Base-by-base conservation (phyloP, 2,797 vertebrate species). In the Tauraco hartlaubi region DNA sequence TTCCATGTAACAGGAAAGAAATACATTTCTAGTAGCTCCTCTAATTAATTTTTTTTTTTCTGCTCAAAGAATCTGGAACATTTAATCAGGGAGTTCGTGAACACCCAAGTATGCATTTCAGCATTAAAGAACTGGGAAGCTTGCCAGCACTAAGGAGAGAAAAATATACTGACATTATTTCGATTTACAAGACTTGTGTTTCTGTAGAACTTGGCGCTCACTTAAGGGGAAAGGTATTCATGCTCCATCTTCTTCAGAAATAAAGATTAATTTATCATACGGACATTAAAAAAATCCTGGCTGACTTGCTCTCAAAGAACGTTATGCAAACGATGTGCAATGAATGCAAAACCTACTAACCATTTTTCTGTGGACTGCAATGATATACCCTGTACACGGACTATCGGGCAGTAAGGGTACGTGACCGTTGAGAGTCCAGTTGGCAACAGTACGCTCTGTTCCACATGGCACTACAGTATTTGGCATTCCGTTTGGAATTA, bases 361-460 rank as follows among this genome's bases (percentile, higher is more conserved):
- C 99, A 99, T 99, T 97, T 99, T 99, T 92, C 99, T 98, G 98
- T 99, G 99, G 97, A 99, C 99, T 86, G 99, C 99, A 73, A 99
- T 99, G 96, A 99, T 99, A 98, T 99, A 99, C 10, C 99, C 99
- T 13, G 98, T 99, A 95, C 99, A 99, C 4, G 99, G 99, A 88
- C 98, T 99, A 51, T 99, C 99, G 46, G 98, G 97, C 79, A 99
- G 92, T 3, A 97, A 97, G 21, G 98, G 95, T 85, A 98, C 88
- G 52, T 99, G 99, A 21, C 99, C 99, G 2, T 99, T 99, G 81
- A 98, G 93, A 13, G 99, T 85, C 58, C 99, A 98, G 58, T 98
- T 98, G 90, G 98, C 92, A 18, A 99, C 89, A 39, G 93, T 97
- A 5, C 96, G 98, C 85, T 98, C 98, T 31, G 96, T 97, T 93